phyloP scores from a whole-genome alignment of 2,113 vertebrate species.

The Panthera tigris region DNA sequence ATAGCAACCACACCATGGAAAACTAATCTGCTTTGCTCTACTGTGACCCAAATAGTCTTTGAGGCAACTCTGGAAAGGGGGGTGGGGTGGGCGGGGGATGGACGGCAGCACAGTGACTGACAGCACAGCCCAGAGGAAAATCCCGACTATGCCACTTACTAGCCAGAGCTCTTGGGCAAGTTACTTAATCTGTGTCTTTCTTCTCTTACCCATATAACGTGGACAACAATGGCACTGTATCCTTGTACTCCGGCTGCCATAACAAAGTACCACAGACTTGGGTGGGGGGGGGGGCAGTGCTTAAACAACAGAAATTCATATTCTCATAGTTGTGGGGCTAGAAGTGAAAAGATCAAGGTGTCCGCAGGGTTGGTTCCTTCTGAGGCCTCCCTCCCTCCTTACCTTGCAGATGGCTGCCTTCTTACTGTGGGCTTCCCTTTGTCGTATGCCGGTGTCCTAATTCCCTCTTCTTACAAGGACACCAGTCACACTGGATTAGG shows the following conservation, averaged over 20 bases:
- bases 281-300: fast-evolving
- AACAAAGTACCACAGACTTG: not conserved
- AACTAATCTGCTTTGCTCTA: not conserved
- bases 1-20: not conserved
- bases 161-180: not conserved
- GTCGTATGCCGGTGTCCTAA: fast-evolving
- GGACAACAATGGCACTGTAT: no score
- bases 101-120: fast-evolving
- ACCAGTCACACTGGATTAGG: not conserved
- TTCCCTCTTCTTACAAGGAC: not conserved
- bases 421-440: not conserved
- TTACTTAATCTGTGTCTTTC: not conserved
- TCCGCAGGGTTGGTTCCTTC: not conserved
- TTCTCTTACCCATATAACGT: not conserved
- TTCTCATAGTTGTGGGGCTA: not conserved
- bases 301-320: not conserved
- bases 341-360: not conserved
- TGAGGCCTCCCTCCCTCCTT: not conserved
- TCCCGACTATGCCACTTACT: no score
- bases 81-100: no score
- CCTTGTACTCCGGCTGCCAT: not conserved
- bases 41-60: not conserved
- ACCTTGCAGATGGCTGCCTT: not conserved
- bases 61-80: not conserved
- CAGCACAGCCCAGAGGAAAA: not conserved